These are phyloP conservation scores for Clarias fuscus DNA, from an alignment of 2,797 vertebrate species.

Conservation along the genomic window DNA sequence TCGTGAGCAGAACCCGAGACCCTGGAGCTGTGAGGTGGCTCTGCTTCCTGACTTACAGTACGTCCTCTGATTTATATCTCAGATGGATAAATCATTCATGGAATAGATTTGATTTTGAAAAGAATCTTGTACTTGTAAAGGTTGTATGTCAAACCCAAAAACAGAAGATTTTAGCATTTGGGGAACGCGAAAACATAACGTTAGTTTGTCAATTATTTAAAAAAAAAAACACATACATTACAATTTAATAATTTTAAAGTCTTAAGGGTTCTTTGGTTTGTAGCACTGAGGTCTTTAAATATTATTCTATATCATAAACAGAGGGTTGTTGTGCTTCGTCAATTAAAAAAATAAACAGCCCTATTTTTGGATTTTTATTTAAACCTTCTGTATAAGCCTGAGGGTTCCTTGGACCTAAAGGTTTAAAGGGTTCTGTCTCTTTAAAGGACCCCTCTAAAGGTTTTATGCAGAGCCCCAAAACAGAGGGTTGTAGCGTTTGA, in stretches of 20 bases:
- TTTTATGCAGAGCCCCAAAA: background rate
- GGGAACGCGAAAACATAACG: too few species aligned
- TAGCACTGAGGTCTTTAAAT: background rate
- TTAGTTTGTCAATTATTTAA: too few species aligned
- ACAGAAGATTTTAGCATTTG: background rate
- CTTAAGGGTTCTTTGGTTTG: too few species aligned
- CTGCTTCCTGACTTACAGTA: background rate
- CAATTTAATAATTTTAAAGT: too few species aligned
- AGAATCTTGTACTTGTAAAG: background rate
- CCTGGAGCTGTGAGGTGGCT: background rate
- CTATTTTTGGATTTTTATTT: background rate
- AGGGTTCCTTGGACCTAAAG: too few species aligned
- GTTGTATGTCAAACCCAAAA: background rate
- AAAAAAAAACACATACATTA: too few species aligned
- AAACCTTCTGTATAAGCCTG: background rate
- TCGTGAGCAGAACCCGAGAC: background rate
- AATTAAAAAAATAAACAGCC: background rate
- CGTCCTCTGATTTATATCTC: background rate
- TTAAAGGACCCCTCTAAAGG: background rate
- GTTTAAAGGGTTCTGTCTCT: background rate
- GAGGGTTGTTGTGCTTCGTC: background rate
- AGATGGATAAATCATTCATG: background rate
- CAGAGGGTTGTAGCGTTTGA: background rate
- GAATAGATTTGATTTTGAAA: background rate
- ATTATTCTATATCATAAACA: background rate